Conservation (phyloP, 2,797 vertebrate species). For the Darevskia nairensis region DNA sequence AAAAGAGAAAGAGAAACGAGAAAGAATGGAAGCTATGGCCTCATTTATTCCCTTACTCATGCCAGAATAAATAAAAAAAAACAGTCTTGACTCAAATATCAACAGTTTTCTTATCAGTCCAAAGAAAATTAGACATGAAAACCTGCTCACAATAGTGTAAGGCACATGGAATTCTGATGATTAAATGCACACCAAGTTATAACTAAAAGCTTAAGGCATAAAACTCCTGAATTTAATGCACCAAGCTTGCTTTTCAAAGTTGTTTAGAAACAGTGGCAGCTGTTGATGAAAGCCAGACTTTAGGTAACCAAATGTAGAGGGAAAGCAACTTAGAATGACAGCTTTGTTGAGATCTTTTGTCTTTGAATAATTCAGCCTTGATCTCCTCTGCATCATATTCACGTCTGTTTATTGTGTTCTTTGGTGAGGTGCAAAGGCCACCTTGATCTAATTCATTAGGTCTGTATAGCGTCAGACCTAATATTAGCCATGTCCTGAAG, state of each 20-base stretch:
- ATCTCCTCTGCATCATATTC: background rate
- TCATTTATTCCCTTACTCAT: background rate
- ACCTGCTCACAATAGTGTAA: conserved; percentile 2
- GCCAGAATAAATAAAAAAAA: background rate
- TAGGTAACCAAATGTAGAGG: conserved; percentile 10
- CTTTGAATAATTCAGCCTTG: background rate
- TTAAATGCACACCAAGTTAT: conserved; percentile 22
- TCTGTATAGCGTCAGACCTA: background rate
- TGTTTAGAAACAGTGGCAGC: conserved; percentile 14
- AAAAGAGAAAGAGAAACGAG: no score
- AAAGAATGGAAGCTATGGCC: background rate
- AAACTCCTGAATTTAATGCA: conserved; percentile 5
- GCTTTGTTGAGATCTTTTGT: background rate
- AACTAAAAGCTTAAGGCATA: conserved; percentile 29
- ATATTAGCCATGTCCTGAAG: background rate
- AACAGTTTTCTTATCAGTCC: conserved; percentile 16
- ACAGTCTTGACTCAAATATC: conserved; percentile 11
- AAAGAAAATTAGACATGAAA: conserved; percentile 11
- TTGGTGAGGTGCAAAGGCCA: background rate
- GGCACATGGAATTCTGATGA: conserved; percentile 19
- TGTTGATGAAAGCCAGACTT: conserved; percentile 30
- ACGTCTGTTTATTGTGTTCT: background rate
- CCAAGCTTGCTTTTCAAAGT: conserved; percentile 19
- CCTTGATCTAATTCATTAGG: background rate
- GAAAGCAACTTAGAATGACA: background rate